A percentile compares a stretch with the other conserved stretches of the same genome.
Evolutionary conservation across 2,113 vertebrate genomes (phyloP).

Genomic region (Orcinus orca): DNA sequence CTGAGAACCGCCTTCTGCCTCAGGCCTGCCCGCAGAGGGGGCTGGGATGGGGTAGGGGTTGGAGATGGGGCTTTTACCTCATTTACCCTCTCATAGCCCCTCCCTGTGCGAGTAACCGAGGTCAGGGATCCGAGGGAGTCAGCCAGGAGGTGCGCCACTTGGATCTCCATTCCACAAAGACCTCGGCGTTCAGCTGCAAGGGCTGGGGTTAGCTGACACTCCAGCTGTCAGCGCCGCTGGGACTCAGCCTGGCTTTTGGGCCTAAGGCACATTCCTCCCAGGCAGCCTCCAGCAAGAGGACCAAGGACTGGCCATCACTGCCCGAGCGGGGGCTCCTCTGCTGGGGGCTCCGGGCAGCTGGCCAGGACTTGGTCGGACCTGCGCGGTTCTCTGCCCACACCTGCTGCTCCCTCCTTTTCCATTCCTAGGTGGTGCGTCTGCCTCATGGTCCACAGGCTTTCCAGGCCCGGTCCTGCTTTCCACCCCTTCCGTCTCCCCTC

Average conservation of each 20-base stretch:
- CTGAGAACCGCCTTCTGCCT: not conserved
- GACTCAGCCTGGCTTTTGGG: not conserved
- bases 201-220: not conserved
- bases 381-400: not conserved
- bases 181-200: not conserved
- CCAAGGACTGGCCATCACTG: not conserved
- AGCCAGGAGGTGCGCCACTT: not conserved
- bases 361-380: not conserved
- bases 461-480: not conserved
- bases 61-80: not conserved
- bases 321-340: not conserved
- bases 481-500: not conserved
- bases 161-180: not conserved
- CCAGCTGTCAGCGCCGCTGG: not conserved
- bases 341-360: not conserved
- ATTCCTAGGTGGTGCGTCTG: not conserved
- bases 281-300: not conserved
- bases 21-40: not conserved
- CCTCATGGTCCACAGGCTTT: not conserved
- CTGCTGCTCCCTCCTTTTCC: not conserved
- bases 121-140: not conserved
- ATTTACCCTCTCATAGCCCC: not conserved
- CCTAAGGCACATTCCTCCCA: not conserved
- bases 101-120: not conserved
- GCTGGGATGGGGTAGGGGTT: not conserved